These are phyloP conservation scores for Eustalomyia histrio DNA, from an alignment of 2,888 invertebrate genomes.

Conservation along the genomic window DNA sequence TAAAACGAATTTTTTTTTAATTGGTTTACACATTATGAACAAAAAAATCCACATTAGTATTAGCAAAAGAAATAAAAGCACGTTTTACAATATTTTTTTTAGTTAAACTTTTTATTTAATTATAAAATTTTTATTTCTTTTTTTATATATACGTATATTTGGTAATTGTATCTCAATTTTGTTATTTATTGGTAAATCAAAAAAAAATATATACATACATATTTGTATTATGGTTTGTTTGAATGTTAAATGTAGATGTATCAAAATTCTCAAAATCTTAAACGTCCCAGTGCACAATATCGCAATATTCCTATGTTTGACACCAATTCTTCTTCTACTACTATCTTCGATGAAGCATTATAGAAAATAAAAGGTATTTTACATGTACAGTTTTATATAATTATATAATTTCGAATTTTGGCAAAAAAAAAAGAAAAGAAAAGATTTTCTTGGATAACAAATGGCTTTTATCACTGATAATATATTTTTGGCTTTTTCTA, in stretches of 20 bases:
- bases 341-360: constrained; percentile 71
- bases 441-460: constrained; percentile 21
- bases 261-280: constrained; percentile 76
- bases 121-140: constrained; percentile 2
- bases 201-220: no score
- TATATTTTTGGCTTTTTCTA: constrained; percentile 10
- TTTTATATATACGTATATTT: constrained; percentile 10
- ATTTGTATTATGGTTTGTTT: constrained; percentile 43
- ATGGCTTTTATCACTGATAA: not conserved
- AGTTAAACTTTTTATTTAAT: constrained; percentile 10
- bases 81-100: constrained; percentile 26
- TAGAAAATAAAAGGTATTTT: constrained; percentile 73
- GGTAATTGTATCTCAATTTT: constrained; percentile 27
- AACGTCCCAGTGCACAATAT: constrained; percentile 78
- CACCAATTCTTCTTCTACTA: constrained; percentile 51
- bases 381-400: constrained; percentile 49
- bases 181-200: constrained; percentile 17
- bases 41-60: constrained; percentile 2
- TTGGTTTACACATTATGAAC: constrained; percentile 1
- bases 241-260: constrained; percentile 65
- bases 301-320: constrained; percentile 69
- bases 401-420: constrained; percentile 7
- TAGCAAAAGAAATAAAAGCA: constrained; percentile 27
- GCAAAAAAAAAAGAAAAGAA: no score
- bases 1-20: constrained; percentile 24